Evolutionary conservation across 2,888 invertebrate genomes (phyloP).

Genomic region (Rotaria socialis): DNA sequence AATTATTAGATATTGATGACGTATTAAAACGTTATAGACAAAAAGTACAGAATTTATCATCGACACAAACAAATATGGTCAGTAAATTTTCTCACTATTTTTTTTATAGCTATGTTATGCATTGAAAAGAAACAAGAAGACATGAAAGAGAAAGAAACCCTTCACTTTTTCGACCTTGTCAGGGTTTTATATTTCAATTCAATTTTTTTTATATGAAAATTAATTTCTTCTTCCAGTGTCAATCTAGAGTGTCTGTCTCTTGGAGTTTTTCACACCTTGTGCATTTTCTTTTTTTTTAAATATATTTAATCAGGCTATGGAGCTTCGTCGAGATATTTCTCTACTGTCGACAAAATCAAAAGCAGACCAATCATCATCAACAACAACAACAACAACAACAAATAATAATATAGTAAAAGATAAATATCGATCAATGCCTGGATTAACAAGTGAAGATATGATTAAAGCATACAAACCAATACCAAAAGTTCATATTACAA

Average conservation of each 20-base stretch:
- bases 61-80: neutral
- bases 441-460: neutral
- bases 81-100: neutral
- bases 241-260: neutral
- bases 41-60: neutral
- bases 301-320: neutral
- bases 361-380: neutral
- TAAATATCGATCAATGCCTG: slow-evolving; percentile 30
- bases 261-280: neutral
- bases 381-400: neutral
- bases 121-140: neutral
- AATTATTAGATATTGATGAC: neutral
- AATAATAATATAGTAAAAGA: neutral
- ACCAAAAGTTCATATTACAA: neutral
- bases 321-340: neutral
- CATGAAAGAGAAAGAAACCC: neutral
- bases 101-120: neutral
- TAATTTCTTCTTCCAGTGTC: neutral
- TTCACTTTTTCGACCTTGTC: neutral
- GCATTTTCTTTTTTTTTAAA: neutral
- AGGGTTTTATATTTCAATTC: neutral
- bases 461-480: neutral
- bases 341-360: no score
- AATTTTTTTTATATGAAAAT: neutral
- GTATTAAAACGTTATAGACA: neutral